phyloP scores from a whole-genome alignment of 2,888 invertebrate genomes.

The Agriopis marginaria region DNA sequence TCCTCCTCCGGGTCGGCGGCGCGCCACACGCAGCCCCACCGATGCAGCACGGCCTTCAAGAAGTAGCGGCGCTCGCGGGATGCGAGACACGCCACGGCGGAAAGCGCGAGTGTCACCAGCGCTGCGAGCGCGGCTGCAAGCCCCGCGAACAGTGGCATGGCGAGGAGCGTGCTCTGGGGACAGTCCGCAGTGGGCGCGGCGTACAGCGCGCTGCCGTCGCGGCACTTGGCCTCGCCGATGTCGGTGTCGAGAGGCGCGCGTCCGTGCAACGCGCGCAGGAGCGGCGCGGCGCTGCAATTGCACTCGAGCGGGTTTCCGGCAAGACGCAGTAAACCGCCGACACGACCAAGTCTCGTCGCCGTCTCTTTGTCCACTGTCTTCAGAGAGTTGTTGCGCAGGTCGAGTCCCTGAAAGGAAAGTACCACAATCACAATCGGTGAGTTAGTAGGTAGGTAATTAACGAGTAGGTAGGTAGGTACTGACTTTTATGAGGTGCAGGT shows the following conservation, averaged over 20 bases:
- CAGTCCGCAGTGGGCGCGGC: background rate
- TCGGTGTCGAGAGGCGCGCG: background rate
- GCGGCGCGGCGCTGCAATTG: background rate
- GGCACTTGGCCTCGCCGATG: background rate
- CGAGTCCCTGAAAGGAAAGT: background rate
- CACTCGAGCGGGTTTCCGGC: constrained; percentile 7
- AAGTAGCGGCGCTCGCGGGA: background rate
- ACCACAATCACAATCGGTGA: background rate
- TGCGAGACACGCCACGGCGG: background rate
- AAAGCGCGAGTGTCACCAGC: background rate
- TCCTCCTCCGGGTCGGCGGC: constrained; percentile 1
- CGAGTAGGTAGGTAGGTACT: background rate
- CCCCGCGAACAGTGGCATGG: background rate
- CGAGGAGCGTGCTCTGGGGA: background rate
- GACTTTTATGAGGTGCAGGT: background rate
- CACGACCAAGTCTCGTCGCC: background rate
- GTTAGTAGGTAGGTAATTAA: background rate
- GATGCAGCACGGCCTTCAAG: background rate
- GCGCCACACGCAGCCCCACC: background rate
- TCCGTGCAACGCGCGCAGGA: background rate
- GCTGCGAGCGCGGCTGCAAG: background rate
- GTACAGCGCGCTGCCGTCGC: background rate
- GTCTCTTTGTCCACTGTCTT: background rate
- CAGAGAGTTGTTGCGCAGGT: constrained; percentile 3
- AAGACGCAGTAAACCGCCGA: constrained; percentile 2